phyloP scores from a whole-genome alignment of 1,140 invertebrate genomes.

The Chrysopa pallens region DNA sequence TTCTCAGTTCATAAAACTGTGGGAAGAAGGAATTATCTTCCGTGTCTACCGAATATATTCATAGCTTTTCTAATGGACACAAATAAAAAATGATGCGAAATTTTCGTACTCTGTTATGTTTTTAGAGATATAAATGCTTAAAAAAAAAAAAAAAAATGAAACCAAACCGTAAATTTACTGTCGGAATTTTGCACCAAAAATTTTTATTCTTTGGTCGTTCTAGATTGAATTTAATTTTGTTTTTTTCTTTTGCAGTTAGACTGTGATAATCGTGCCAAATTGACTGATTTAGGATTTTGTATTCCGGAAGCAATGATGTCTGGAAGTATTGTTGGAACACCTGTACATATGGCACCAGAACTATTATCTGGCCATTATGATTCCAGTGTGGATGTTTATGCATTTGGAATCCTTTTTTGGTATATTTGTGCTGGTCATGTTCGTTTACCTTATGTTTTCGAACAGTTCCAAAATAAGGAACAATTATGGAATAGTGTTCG shows the following conservation, averaged over 20 bases:
- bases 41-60: no score
- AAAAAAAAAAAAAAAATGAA: no score
- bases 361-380: conserved; percentile 67
- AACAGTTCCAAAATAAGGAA: conserved; percentile 76
- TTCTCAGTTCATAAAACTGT: no score
- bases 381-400: conserved; percentile 76
- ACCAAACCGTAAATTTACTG: no score
- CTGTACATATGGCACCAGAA: conserved; percentile 87
- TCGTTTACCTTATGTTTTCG: conserved; percentile 60
- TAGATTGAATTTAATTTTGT: no score
- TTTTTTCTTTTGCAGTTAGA: conserved; percentile 33
- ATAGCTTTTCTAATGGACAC: no score
- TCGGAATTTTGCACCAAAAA: no score
- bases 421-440: conserved; percentile 75
- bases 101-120: no score
- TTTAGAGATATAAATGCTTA: no score
- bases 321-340: conserved; percentile 70
- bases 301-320: conserved; percentile 85
- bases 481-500: conserved; percentile 72
- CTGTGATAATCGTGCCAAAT: conserved; percentile 50
- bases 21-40: no score
- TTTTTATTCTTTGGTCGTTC: no score
- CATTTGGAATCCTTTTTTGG: conserved; percentile 85
- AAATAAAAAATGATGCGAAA: no score
- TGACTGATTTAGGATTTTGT: conserved; percentile 83